Evolutionary conservation across 1,140 invertebrate genomes (phyloP).

Genomic region (Pentalonia nigronervosa): DNA sequence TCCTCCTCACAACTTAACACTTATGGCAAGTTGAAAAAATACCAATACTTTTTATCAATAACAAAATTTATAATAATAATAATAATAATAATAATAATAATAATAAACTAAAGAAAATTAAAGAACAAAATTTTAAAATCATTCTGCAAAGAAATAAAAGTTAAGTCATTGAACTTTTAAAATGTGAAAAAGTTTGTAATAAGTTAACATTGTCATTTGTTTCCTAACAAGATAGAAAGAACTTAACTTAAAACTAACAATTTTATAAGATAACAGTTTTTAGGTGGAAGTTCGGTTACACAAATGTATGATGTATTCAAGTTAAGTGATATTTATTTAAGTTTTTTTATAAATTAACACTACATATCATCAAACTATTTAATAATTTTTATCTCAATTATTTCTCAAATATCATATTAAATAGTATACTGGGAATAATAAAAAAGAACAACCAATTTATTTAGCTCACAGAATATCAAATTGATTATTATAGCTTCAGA

Average conservation of each 20-base stretch:
- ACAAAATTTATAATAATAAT: conserved; percentile 31
- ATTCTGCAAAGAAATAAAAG: neutral
- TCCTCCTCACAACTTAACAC: conserved; percentile 27
- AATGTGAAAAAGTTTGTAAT: neutral
- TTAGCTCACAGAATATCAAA: neutral
- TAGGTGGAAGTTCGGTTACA: neutral
- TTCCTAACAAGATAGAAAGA: neutral
- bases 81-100: conserved; percentile 39
- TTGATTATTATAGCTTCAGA: conserved; percentile 6
- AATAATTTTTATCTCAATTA: neutral
- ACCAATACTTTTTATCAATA: conserved; percentile 17
- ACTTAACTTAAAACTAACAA: neutral
- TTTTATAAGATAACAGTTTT: neutral
- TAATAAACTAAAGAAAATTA: neutral
- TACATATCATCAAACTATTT: neutral
- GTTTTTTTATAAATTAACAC: neutral
- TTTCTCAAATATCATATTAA: neutral
- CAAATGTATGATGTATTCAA: neutral
- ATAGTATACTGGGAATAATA: neutral
- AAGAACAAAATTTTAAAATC: neutral
- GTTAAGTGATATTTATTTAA: neutral
- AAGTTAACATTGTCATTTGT: neutral
- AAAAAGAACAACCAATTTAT: neutral
- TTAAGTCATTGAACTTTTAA: neutral
- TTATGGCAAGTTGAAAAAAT: conserved; percentile 39